These are phyloP conservation scores for Rhipidura dahli DNA, from an alignment of 2,113 vertebrate genomes.

Conservation along the genomic window DNA sequence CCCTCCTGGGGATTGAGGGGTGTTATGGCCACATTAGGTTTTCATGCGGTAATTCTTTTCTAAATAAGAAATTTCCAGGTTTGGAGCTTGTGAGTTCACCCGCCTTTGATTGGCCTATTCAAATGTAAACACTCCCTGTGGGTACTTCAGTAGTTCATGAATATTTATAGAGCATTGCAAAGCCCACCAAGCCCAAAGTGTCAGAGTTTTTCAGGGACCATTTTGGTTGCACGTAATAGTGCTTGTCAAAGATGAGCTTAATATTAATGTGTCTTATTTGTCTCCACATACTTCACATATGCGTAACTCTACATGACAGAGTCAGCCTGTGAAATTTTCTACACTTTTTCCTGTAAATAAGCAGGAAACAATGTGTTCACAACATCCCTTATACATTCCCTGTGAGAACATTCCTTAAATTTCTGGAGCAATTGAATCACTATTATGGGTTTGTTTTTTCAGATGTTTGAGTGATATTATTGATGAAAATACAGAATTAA, in stretches of 20 bases:
- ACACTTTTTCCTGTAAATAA: background rate
- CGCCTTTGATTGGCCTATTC: conserved; percentile 61
- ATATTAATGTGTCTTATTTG: background rate
- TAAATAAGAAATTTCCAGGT: conserved; percentile 60
- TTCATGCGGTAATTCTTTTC: conserved; percentile 23
- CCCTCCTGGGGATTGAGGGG: background rate
- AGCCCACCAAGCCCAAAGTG: conserved; percentile 10
- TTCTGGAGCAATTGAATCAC: background rate
- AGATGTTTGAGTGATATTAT: background rate
- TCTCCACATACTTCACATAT: background rate
- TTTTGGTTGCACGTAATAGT: conserved; percentile 21
- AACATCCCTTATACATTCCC: background rate
- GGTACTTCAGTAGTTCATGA: conserved; percentile 37
- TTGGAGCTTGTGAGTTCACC: conserved; percentile 27
- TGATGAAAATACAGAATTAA: background rate
- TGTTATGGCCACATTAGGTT: conserved; percentile 18
- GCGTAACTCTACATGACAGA: background rate
- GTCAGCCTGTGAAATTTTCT: background rate
- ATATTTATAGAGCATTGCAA: conserved; percentile 52
- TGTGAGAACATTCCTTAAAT: background rate
- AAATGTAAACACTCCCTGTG: conserved; percentile 64
- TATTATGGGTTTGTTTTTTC: background rate
- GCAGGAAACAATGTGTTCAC: background rate
- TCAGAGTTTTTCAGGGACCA: background rate
- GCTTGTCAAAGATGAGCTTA: background rate